Evolutionary conservation across 2,797 vertebrate species (phyloP), one percentile per base, ranked within the genome.

Genomic region (Gallinago solitaria): DNA sequence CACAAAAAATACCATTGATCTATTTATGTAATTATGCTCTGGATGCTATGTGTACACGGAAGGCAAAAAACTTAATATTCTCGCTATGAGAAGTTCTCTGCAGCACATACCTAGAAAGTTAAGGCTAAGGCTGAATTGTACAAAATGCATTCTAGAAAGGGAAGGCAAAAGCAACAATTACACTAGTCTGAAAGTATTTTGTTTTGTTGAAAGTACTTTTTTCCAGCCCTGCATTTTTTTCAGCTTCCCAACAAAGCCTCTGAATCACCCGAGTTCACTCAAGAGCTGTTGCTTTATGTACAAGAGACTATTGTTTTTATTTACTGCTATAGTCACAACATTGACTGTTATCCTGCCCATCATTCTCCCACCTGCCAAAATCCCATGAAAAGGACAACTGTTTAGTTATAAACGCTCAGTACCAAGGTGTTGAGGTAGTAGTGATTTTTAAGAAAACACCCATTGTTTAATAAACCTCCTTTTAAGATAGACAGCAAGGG

Each of bases 1-100:
- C 11, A 33, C 39, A 47, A 45, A 35, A 68, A 53, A 78, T 37
- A 10, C 28, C 7, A 1, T 9, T 0, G 1, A 12, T 59, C 3
- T 37, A 64, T 59, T 30, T 24, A 15, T 23, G 7, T 14, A 32
- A 27, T 9, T 73, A 0, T 43, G 79, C 3, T 82, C 8, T 33
- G 59, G 30, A 12, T 63, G 19, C 16, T 76, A 3, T 35, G 5
- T 43, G 7, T 16, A 4, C 6, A 13, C 5, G 16, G 18, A 80
- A 41, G 12, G 30, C 4, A 7, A 9, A 37, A 39, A 70, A n/a
- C 8, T n/a, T 43, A 0, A 1, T 9, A 1, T 59, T 85, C 18
- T 78, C 0, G 0, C 47, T 73, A 0, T 54, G 25, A 8, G 4
- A 35, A n/a, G 20, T 59, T 65, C 13, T 45, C 19, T 77, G 59